These are phyloP conservation scores for Bubo bubo DNA, from an alignment of 2,113 vertebrate genomes.

Conservation along the genomic window DNA sequence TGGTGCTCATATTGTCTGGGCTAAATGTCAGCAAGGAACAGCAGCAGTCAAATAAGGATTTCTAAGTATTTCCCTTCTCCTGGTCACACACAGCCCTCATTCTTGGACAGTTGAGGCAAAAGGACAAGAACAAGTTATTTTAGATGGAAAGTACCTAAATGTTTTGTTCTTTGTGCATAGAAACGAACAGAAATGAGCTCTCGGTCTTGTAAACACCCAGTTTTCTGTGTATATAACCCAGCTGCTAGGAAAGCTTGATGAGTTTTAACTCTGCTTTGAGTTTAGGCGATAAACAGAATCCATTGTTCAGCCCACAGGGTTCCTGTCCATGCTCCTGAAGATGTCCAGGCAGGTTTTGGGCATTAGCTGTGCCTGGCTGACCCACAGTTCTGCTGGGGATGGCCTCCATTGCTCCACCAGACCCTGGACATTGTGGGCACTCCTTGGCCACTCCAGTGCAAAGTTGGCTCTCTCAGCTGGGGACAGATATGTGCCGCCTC, in stretches of 20 bases:
- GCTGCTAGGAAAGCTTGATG: not conserved
- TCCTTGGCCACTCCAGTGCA: not conserved
- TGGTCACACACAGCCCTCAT: not conserved
- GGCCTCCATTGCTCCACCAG: not conserved
- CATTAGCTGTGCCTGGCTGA: not conserved
- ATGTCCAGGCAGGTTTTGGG: not conserved
- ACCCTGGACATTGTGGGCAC: not conserved
- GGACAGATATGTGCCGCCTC: not conserved
- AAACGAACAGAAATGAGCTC: not conserved
- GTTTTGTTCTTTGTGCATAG: not conserved
- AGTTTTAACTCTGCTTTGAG: not conserved
- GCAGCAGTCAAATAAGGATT: not conserved
- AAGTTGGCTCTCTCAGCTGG: fast-evolving
- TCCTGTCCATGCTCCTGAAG: not conserved
- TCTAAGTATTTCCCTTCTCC: slow-evolving; percentile 26
- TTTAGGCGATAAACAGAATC: not conserved
- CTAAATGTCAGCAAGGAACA: slow-evolving; percentile 53
- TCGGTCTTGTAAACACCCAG: not conserved
- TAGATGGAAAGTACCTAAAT: slow-evolving; percentile 7
- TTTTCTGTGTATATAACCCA: not conserved
- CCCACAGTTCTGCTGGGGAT: not conserved
- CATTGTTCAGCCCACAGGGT: not conserved
- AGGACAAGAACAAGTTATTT: not conserved
- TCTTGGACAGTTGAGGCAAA: not conserved
- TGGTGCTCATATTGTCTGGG: slow-evolving; percentile 40